A percentile compares a stretch with the other conserved stretches of the same genome.
phyloP scores from a whole-genome alignment of 1,140 invertebrate species.

The Oryzaephilus surinamensis region DNA sequence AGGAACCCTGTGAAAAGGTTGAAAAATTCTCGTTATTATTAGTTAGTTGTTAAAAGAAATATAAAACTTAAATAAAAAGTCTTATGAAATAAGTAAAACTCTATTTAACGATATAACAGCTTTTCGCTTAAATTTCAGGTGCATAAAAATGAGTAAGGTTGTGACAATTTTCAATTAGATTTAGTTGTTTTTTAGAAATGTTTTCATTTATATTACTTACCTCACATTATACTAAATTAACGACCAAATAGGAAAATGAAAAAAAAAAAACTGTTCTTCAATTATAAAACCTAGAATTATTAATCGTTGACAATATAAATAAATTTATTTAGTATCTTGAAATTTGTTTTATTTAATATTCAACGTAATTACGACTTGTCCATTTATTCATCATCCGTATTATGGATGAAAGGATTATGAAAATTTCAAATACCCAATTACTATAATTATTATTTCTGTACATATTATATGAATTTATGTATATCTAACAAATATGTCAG shows the following conservation, averaged over 20 bases:
- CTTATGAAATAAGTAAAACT: too few relatives aligned
- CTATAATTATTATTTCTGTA: too few relatives aligned
- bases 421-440: too few relatives aligned
- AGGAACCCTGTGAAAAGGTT: slow-evolving; percentile 9
- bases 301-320: slow-evolving; percentile 22
- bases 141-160: too few relatives aligned
- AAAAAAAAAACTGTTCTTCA: slow-evolving; percentile 17
- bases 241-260: too few relatives aligned
- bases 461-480: too few relatives aligned
- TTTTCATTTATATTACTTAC: slow-evolving; percentile 1
- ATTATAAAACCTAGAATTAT: slow-evolving; percentile 17
- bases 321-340: slow-evolving; percentile 20
- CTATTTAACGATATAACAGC: slow-evolving; percentile 7
- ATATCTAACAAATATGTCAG: too few relatives aligned
- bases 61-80: not conserved
- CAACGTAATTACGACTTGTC: too few relatives aligned
- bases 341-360: slow-evolving; percentile 7
- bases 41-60: slow-evolving; percentile 6
- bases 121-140: slow-evolving; percentile 7
- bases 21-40: slow-evolving; percentile 8
- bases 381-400: too few relatives aligned
- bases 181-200: not conserved
- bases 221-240: slow-evolving; percentile 12
- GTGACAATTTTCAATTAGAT: slow-evolving; percentile 6
- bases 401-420: too few relatives aligned